Percentiles rank a stretch among this genome's conserved stretches.
Conservation (phyloP, 2,797 vertebrate species). For the Lacerta viridis region DNA sequence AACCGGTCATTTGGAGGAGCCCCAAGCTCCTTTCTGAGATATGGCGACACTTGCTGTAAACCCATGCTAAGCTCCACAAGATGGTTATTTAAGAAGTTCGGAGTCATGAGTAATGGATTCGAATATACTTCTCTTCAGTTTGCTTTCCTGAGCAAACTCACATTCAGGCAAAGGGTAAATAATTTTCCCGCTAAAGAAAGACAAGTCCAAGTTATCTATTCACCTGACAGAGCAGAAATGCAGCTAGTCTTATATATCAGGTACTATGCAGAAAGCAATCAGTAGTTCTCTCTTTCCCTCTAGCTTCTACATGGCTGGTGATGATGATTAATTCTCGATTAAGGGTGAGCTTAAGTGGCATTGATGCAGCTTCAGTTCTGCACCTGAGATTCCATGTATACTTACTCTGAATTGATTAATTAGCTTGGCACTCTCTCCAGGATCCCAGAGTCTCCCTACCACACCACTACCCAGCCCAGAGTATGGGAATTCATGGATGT, state of each 20-base stretch:
- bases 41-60: fast-evolving
- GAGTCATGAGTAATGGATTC: neutral
- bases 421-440: slow-evolving; percentile 43
- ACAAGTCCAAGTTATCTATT: neutral
- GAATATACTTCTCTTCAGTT: neutral
- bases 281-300: neutral
- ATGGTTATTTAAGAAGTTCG: neutral
- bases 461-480: neutral
- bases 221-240: neutral
- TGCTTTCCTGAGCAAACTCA: neutral
- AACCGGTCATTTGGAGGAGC: too few relatives aligned
- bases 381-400: neutral
- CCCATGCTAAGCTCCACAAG: fast-evolving
- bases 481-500: neutral
- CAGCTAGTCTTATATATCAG: slow-evolving; percentile 11
- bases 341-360: neutral
- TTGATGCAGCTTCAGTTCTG: neutral
- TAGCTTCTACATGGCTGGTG: neutral
- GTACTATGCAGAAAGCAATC: slow-evolving; percentile 9
- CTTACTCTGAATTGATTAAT: slow-evolving; percentile 8
- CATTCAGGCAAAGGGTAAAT: neutral
- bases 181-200: neutral
- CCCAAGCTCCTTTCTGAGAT: neutral
- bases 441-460: neutral
- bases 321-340: neutral